phyloP scores from a whole-genome alignment of 2,113 vertebrate genomes.

The Larimichthys crocea region DNA sequence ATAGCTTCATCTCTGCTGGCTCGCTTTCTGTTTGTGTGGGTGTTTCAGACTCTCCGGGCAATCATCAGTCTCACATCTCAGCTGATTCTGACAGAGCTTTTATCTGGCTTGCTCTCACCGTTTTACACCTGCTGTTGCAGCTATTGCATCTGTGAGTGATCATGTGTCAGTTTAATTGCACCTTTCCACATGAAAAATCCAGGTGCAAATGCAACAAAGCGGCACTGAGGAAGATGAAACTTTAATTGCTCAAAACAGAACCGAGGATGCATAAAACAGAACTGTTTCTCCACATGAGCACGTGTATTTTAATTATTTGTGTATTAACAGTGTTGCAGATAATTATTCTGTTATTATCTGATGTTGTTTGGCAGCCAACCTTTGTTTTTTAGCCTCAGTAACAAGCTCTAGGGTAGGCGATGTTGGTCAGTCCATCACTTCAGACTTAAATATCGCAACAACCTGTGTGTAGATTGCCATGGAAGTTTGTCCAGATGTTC shows the following conservation, averaged over 20 bases:
- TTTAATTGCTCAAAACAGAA: not conserved
- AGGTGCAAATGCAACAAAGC: not conserved
- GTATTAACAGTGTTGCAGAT: not conserved
- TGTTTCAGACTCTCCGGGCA: slow-evolving; percentile 27
- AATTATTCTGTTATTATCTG: not conserved
- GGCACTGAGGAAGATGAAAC: not conserved
- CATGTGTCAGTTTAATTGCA: not conserved
- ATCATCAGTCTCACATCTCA: slow-evolving; percentile 11
- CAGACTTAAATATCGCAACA: too few species aligned
- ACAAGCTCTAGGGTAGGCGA: too few species aligned
- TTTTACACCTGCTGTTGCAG: slow-evolving; percentile 10
- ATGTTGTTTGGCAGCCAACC: not conserved
- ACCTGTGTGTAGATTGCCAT: too few species aligned
- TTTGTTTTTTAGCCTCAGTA: not conserved
- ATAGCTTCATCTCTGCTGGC: slow-evolving; percentile 23
- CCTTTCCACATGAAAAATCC: slow-evolving; percentile 1
- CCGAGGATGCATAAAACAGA: not conserved
- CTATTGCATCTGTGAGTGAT: slow-evolving; percentile 2
- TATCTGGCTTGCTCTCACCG: not conserved
- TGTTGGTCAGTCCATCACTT: too few species aligned
- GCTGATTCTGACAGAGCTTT: slow-evolving; percentile 9
- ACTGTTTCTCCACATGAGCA: not conserved
- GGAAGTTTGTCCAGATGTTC: too few species aligned
- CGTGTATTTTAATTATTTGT: not conserved
- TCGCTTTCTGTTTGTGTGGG: slow-evolving; percentile 14